Evolutionary conservation across 2,888 invertebrate species (phyloP).

Genomic region (Camptogramma bilineatum): DNA sequence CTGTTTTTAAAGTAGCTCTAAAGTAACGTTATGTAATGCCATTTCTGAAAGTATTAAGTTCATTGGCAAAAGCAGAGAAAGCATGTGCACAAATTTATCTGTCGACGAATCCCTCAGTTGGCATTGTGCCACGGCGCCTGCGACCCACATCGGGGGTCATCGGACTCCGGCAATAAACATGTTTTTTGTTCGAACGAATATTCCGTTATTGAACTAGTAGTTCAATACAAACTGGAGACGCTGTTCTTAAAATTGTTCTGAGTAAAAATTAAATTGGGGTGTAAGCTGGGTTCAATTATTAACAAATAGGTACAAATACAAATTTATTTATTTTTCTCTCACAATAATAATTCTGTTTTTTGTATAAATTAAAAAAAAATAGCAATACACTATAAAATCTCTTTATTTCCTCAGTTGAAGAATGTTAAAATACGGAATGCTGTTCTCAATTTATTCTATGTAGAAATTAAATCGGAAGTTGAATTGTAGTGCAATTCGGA

Average conservation of each 20-base stretch:
- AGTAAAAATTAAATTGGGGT: no score
- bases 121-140: constrained; percentile 43
- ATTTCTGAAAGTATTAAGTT: constrained; percentile 22
- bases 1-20: background rate
- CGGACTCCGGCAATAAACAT: constrained; percentile 58
- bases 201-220: constrained; percentile 27
- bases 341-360: no score
- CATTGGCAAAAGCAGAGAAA: constrained; percentile 37
- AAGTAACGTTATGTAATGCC: background rate
- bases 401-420: no score
- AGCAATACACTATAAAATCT: no score
- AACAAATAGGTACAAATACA: no score
- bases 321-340: no score
- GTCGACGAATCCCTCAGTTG: constrained; percentile 42
- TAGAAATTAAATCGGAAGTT: no score
- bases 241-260: background rate
- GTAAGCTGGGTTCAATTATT: no score
- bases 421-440: no score
- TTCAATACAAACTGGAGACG: constrained; percentile 28
- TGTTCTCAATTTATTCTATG: no score
- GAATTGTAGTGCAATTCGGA: no score
- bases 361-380: no score
- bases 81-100: constrained; percentile 55
- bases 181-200: constrained; percentile 56
- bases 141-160: constrained; percentile 59